Percentiles rank a stretch among this genome's conserved stretches.
These are phyloP conservation scores for Pegoplata infirma DNA, from an alignment of 2,888 invertebrate species.

Conservation along the genomic window DNA sequence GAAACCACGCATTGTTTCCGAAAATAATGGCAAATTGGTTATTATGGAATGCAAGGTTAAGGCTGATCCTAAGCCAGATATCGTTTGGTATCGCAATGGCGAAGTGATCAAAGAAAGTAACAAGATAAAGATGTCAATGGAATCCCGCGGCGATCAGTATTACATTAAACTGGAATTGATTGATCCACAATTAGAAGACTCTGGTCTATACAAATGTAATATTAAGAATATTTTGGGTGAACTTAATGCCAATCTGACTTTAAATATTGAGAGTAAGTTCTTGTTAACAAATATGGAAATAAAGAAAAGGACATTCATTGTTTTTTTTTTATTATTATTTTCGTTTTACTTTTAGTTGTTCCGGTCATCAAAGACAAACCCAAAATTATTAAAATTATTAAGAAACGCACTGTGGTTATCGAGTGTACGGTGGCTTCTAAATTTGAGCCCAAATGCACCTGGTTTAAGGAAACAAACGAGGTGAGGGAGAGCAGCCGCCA, in stretches of 20 bases:
- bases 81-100: conserved; percentile 90
- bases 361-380: conserved; percentile 96
- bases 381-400: conserved; percentile 92
- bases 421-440: conserved; percentile 96
- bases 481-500: conserved; percentile 82
- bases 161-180: conserved; percentile 91
- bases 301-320: background rate
- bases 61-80: conserved; percentile 89
- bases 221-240: conserved; percentile 97
- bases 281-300: background rate
- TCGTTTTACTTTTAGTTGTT: conserved; percentile 82
- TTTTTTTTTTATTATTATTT: background rate
- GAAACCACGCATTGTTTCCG: conserved; percentile 92
- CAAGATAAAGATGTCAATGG: conserved; percentile 88
- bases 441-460: conserved; percentile 94
- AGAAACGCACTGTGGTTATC: conserved; percentile 94
- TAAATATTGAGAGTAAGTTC: conserved; percentile 97
- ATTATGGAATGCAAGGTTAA: conserved; percentile 92
- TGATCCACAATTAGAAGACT: conserved; percentile 96
- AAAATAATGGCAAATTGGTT: conserved; percentile 89
- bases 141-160: conserved; percentile 88
- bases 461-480: conserved; percentile 92
- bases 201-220: conserved; percentile 98
- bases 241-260: conserved; percentile 96
- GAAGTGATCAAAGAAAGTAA: conserved; percentile 88